A percentile compares a stretch with the other conserved stretches of the same genome.
Conservation (phyloP, 92 coral and sea anemone genomes). For the Palythoa heliodiscus region DNA sequence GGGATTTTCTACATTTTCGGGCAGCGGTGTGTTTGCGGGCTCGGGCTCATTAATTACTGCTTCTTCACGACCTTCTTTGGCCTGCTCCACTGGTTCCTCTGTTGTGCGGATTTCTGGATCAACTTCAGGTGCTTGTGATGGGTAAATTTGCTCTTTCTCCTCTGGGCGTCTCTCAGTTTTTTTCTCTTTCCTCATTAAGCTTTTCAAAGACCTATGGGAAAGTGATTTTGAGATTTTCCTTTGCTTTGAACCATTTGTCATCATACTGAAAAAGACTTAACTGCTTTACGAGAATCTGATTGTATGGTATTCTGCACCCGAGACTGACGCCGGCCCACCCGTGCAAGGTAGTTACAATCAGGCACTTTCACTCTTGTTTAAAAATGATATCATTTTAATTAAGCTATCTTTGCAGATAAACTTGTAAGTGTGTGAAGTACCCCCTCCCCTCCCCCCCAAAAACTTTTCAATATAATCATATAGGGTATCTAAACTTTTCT, state of each 20-base stretch:
- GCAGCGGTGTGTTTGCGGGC: neutral
- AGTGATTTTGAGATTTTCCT: neutral
- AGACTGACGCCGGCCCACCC: too few species aligned
- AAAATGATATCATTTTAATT: too few species aligned
- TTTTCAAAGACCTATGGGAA: slow-evolving; percentile 29
- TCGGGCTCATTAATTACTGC: neutral
- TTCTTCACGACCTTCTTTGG: neutral
- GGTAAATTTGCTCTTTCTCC: neutral
- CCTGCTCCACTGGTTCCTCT: neutral
- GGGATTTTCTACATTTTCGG: neutral
- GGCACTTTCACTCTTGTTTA: too few species aligned
- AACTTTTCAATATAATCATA: too few species aligned
- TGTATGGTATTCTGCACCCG: too few species aligned
- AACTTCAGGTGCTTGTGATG: neutral
- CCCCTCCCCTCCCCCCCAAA: too few species aligned
- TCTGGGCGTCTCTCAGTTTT: neutral
- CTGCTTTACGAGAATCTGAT: too few species aligned
- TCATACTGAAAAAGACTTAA: too few species aligned
- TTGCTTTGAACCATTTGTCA: neutral
- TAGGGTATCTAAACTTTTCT: too few species aligned
- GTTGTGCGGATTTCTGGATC: neutral
- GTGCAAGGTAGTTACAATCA: too few species aligned
- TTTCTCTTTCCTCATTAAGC: slow-evolving; percentile 21
- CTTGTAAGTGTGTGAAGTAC: too few species aligned
- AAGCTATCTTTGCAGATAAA: too few species aligned